Conservation (phyloP, 1,140 invertebrate species). For the Leptonema lineaticorne region DNA sequence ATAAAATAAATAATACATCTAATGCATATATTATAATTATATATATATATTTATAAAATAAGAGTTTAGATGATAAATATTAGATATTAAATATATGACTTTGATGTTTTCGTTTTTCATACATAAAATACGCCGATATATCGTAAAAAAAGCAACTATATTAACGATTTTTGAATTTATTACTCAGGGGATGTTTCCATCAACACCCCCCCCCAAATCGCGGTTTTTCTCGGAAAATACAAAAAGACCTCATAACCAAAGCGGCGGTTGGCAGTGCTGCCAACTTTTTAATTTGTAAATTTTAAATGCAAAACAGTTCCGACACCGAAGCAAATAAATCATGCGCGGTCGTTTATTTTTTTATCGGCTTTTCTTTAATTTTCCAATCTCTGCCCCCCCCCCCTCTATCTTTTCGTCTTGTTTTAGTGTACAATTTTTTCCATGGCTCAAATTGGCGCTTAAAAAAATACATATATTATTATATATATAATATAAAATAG, state of each 20-base stretch:
- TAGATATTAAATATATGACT: no score
- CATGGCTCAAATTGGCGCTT: no score
- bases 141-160: not conserved
- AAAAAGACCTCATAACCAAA: not conserved
- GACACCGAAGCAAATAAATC: slow-evolving; percentile 26
- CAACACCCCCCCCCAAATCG: not conserved
- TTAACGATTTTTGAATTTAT: not conserved
- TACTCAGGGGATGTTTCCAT: not conserved
- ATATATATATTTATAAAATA: no score
- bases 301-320: slow-evolving; percentile 40
- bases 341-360: not conserved
- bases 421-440: no score
- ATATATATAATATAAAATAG: slow-evolving; percentile 42
- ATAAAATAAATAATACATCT: no score
- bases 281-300: slow-evolving; percentile 40
- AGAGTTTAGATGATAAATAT: no score
- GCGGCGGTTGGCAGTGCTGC: slow-evolving; percentile 5
- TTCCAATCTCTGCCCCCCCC: slow-evolving; percentile 8
- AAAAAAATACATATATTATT: not conserved
- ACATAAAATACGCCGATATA: not conserved
- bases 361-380: not conserved
- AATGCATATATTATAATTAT: no score
- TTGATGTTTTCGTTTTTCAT: no score
- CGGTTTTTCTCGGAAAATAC: not conserved
- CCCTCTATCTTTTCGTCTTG: slow-evolving; percentile 21